Conservation (phyloP, 2,797 vertebrate genomes). For the Hippopotamyrus pictus region DNA sequence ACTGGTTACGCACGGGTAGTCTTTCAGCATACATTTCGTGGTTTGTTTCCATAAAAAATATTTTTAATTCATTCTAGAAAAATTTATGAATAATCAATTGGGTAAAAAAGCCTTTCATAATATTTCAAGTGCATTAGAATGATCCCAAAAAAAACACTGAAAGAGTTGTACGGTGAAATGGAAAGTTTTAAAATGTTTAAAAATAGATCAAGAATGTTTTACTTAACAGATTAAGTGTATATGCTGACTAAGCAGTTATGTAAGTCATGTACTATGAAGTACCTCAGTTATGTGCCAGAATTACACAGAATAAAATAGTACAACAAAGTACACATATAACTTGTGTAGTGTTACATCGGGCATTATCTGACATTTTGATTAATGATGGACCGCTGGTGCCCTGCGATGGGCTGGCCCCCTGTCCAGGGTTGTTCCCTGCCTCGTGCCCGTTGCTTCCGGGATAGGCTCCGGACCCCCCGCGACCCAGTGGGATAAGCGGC, state of each 20-base stretch:
- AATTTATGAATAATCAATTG: neutral
- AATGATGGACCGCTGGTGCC: neutral
- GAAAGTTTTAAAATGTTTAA: neutral
- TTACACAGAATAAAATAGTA: neutral
- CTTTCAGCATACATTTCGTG: neutral
- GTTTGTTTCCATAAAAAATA: neutral
- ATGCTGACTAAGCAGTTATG: neutral
- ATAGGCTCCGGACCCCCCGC: no score
- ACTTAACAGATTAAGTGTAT: neutral
- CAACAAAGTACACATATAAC: neutral
- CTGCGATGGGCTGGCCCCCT: no score
- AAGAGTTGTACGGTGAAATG: neutral
- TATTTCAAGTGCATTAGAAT: neutral
- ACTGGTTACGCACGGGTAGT: neutral
- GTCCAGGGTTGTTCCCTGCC: no score
- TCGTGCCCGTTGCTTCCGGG: no score
- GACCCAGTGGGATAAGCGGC: no score
- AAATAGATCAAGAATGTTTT: neutral
- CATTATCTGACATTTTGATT: neutral
- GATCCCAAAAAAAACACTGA: neutral
- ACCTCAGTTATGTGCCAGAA: neutral
- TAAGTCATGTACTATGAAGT: neutral
- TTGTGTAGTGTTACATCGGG: neutral
- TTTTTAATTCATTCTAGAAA: neutral
- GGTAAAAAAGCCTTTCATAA: neutral